These are phyloP conservation scores for Paramuricea clavata DNA, from an alignment of 92 coral and sea anemone species.

Conservation along the genomic window DNA sequence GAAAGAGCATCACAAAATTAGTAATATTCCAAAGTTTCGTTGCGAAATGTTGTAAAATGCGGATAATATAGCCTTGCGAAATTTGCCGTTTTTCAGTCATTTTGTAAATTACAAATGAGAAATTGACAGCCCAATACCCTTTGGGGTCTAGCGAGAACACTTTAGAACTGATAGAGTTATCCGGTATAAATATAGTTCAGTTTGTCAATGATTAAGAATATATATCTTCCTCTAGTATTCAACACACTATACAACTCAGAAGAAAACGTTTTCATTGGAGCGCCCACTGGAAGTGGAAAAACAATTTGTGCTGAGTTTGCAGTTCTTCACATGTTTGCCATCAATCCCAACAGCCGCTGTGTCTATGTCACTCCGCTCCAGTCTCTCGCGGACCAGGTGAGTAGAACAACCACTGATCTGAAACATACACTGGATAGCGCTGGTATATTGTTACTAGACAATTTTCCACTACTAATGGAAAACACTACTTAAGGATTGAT, in stretches of 20 bases:
- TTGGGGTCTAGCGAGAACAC: too few species aligned
- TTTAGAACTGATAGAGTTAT: neutral
- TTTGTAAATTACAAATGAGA: too few species aligned
- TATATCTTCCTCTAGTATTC: constrained; percentile 73
- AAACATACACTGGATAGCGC: too few species aligned
- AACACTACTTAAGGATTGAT: too few species aligned
- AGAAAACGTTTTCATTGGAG: constrained; percentile 97
- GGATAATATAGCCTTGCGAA: too few species aligned
- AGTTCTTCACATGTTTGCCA: constrained; percentile 88
- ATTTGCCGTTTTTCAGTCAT: too few species aligned
- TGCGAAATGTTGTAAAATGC: too few species aligned
- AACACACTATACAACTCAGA: constrained; percentile 95
- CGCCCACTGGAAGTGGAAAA: constrained; percentile 99
- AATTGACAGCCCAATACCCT: too few species aligned
- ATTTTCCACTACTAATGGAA: too few species aligned
- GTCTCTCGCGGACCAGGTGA: constrained; percentile 96
- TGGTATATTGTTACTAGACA: too few species aligned
- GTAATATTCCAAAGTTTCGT: too few species aligned
- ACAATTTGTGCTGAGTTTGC: constrained; percentile 99
- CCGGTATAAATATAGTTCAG: neutral
- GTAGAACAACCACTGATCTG: neutral
- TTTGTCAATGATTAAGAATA: neutral
- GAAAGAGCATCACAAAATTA: too few species aligned
- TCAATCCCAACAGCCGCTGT: constrained; percentile 84
- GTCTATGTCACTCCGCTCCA: constrained; percentile 96